Evolutionary conservation across 2,888 invertebrate species (phyloP).

Genomic region (Rotaria macrura): DNA sequence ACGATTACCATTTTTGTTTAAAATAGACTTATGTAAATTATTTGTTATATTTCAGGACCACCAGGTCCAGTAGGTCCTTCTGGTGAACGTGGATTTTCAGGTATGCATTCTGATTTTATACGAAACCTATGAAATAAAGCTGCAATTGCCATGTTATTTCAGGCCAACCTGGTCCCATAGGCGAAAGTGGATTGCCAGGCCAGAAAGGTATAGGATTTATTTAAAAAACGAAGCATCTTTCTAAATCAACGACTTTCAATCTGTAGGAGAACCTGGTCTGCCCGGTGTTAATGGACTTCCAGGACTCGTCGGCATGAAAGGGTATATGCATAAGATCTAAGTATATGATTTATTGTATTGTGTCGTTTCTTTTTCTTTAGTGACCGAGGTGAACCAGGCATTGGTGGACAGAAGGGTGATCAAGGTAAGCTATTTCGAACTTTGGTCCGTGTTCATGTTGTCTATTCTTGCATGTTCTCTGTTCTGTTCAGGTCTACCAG

Average conservation of each 20-base stretch:
- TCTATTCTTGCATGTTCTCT: no score
- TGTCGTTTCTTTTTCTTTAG: not conserved
- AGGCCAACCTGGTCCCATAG: not conserved
- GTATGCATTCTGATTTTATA: not conserved
- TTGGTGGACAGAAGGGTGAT: slow-evolving; percentile 30
- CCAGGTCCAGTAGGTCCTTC: not conserved
- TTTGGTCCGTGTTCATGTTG: no score
- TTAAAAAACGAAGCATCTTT: slow-evolving; percentile 38
- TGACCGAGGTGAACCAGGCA: slow-evolving; percentile 27
- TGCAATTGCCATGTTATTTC: not conserved
- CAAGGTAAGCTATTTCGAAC: not conserved
- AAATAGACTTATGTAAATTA: not conserved
- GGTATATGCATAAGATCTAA: slow-evolving; percentile 17
- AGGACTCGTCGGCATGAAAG: slow-evolving; percentile 35
- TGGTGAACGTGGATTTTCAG: not conserved
- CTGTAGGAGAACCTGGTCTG: slow-evolving; percentile 39
- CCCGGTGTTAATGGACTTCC: slow-evolving; percentile 34
- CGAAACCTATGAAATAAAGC: not conserved
- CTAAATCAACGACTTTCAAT: slow-evolving; percentile 35
- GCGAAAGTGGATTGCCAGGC: slow-evolving; percentile 37
- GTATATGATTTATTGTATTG: not conserved
- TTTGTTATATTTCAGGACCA: not conserved
- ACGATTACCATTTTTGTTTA: not conserved
- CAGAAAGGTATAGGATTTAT: slow-evolving; percentile 36
- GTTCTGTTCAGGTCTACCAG: not conserved